Base-by-base conservation (phyloP, 2,888 invertebrate genomes). In the Hypomecis punctinalis region DNA sequence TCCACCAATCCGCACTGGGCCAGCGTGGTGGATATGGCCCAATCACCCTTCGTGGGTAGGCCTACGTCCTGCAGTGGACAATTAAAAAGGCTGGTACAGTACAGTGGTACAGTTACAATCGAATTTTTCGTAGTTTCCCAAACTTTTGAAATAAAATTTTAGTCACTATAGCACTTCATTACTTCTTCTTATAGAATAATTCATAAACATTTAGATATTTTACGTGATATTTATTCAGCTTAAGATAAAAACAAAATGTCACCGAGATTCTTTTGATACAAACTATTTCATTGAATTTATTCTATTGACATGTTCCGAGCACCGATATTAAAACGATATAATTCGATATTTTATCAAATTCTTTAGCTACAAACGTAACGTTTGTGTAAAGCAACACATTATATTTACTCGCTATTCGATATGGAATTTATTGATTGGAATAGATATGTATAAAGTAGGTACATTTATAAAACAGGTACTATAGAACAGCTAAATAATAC, bases 331-430 rank as follows among this genome's bases (percentile, higher is more conserved):
- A 82, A 79, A 80, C 71, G 68, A 74, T 66, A 61, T 69, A 69
- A 62, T 61, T 46, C 37, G 10, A 23, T 23, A 23, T 23, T 23
- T 23, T 55, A 63, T 73, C 72, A 77, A 78, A 75, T 70, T 75
- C 77, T 43, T 9, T 37, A 36, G 63, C 82, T 85, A 83, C 75
- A 73, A 64, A 72, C 46, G 42, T 66, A 62, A 60, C 47, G 36
- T 61, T 86, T 85, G 79, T 89, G 23, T 90, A 90, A 89, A 89
- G 52, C 90, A 90, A 88, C 90, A 80, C 77, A 84, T 89, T 91
- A 11, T 64, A 43, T 63, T 70, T 72, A 72, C 65, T 66, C 42
- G 13, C 46, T 52, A 60, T 35, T 61, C 46, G 66, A 71, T 69
- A 69, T 69, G 67, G 66, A 63, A 65, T 65, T 48, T 63, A 68